Evolutionary conservation across 2,797 vertebrate genomes (phyloP), one percentile per base, ranked within the genome.

Genomic region (Phoebastria nigripes): DNA sequence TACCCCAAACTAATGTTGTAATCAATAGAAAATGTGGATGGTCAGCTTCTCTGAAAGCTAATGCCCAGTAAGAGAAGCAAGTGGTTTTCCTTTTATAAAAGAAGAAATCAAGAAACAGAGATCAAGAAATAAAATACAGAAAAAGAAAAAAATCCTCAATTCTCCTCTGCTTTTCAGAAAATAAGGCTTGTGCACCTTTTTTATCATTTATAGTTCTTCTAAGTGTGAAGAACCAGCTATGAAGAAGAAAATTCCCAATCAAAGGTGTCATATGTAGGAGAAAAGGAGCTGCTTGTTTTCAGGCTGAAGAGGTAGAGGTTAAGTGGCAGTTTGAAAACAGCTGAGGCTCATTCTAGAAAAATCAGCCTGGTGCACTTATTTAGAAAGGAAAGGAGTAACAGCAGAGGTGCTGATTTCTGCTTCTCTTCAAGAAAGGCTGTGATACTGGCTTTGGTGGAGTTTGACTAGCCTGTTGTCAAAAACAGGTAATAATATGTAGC

Each of bases 201-300:
- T 71, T 56, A 63, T 35, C 33, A 62, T 81, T 89, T 91, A 65
- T 74, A 78, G 29, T 42, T 81, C 41, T 86, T 82, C 41, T 81
- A 87, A 59, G 61, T 74, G 55, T 94, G 84, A 96, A 95, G 69
- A 89, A 66, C 54, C 47, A 80, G 46, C 71, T 73, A 65, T 20
- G 62, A 89, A 69, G 84, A 92, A 39, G 54, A 93, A 83, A 81
- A 89, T 65, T 92, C 54, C 21, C 84, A 89, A 71, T 95, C 79
- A 93, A 37, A 83, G 42, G 69, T 91, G 71, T 95, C 67, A 58
- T 44, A 63, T 35, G 17, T 56, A 12, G n/a, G 49, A 93, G 83
- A 90, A 91, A 85, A 93, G 65, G 70, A 92, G 69, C 63, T 94
- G 84, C 84, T 89, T 87, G 52, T 73, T 93, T 95, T 81, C 79